Percentiles rank a stretch among this genome's conserved stretches.
phyloP scores from a whole-genome alignment of 1,140 invertebrate species.

The Danaus melanippus region DNA sequence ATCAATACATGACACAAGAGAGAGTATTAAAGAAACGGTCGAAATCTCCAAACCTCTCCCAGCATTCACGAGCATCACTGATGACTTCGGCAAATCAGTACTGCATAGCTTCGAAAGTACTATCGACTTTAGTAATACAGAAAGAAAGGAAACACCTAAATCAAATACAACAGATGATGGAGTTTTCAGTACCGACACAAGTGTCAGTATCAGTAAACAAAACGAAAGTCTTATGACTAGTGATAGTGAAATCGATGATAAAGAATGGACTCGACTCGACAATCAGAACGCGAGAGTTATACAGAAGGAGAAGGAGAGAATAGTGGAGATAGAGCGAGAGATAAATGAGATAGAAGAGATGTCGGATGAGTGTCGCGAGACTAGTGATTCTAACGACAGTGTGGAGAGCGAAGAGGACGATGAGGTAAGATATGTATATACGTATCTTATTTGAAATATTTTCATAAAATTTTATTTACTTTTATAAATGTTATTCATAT shows the following conservation, averaged over 20 bases:
- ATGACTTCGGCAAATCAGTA: conserved; percentile 34
- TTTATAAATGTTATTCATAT: too few species aligned
- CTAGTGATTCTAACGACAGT: conserved; percentile 18
- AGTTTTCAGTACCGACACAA: conserved; percentile 40
- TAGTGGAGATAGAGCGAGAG: conserved; percentile 56
- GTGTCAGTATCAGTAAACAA: conserved; percentile 28
- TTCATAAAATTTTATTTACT: too few species aligned
- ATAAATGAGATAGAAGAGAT: conserved; percentile 59
- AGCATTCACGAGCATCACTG: conserved; percentile 26
- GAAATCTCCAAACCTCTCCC: conserved; percentile 24
- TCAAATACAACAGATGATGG: conserved; percentile 37
- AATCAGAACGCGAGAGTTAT: conserved; percentile 38
- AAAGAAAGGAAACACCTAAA: conserved; percentile 20
- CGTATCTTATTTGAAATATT: too few species aligned
- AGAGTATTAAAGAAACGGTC: conserved; percentile 23
- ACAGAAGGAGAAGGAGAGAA: conserved; percentile 55
- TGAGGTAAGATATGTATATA: conserved; percentile 11
- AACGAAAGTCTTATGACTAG: conserved; percentile 51
- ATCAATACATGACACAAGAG: conserved; percentile 12
- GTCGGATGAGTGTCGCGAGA: conserved; percentile 31
- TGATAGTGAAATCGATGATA: conserved; percentile 52
- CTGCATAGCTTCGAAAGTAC: conserved; percentile 39
- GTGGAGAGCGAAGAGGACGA: conserved; percentile 25
- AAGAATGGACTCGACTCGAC: conserved; percentile 33
- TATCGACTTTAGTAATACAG: conserved; percentile 17